phyloP scores from a whole-genome alignment of 2,797 vertebrate genomes.

The Picus viridis region DNA sequence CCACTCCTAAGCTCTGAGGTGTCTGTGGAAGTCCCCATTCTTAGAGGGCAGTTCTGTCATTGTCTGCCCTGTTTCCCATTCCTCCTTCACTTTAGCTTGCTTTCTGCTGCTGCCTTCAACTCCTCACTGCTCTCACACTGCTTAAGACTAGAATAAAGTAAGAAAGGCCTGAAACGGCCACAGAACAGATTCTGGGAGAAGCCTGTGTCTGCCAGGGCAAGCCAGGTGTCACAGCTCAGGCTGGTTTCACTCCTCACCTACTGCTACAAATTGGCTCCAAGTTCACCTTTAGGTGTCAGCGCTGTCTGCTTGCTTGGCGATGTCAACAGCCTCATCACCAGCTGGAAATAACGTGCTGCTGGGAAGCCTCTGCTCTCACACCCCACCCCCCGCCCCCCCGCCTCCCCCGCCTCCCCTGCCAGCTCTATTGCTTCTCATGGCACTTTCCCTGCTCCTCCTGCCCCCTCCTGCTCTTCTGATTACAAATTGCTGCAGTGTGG shows the following conservation, averaged over 20 bases:
- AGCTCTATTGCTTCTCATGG: background rate
- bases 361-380: background rate
- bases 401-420: fast-evolving
- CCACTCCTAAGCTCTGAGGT: background rate
- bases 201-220: background rate
- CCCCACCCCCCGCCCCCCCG: too few species aligned
- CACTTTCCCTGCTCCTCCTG: background rate
- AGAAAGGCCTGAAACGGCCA: background rate
- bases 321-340: background rate
- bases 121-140: background rate
- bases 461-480: background rate
- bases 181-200: background rate
- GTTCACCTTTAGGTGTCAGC: background rate
- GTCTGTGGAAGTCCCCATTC: background rate
- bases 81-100: background rate
- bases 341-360: background rate
- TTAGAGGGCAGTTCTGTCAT: background rate
- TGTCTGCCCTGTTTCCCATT: fast-evolving
- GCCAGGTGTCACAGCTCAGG: background rate
- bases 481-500: background rate
- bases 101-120: background rate
- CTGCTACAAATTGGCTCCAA: background rate
- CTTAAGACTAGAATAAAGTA: background rate
- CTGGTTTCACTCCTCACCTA: background rate
- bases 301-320: background rate